Evolutionary conservation across 2,888 invertebrate species (phyloP), one percentile per base, ranked within the genome.

Genomic region (Acanthosoma haemorrhoidale): DNA sequence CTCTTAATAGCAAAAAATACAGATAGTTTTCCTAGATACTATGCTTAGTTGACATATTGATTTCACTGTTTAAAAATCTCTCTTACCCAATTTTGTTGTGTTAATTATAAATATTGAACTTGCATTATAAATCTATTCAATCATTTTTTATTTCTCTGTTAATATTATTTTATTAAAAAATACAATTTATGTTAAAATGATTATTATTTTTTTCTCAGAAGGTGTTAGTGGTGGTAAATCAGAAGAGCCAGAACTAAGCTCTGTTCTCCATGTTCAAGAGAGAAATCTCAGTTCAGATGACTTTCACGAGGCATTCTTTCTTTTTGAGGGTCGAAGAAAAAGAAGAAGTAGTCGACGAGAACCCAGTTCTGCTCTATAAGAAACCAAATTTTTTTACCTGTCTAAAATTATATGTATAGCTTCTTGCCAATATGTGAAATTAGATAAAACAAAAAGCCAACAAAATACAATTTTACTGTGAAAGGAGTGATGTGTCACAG

Each of bases 241-340:
- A 2, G 63, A 63, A 21, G 84, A 85, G 74, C 84, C 84, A 4
- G 84, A 83, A 43, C 78, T 85, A n/a, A 84, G 84, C 77, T 84
- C 84, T 2, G 84, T 84, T 51, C 78, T 85, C 64, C 84, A 84
- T 76, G 82, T 84, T 32, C 83, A 84, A 77, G 84, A 84, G 74
- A 82, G 83, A 18, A 84, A 83, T 76, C 77, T 84, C 25, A 84
- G 84, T 76, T 83, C 84, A 4, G 84, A 85, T 75, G 84, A 84
- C 77, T 84, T 84, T 75, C 84, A 84, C 76, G 84, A 84, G 77
- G 84, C 84, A 21, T 78, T 84, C 21, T 84, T 84, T 74, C 78
- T 85, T 29, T 76, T 83, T 68, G 84, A 84, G n/a, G 31, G 21
- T n/a, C 31, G 61, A 32, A 59, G 34, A 9, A 69, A 43, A 38